phyloP scores from a whole-genome alignment of 2,113 vertebrate species.

The Thalassarche chlororhynchos region DNA sequence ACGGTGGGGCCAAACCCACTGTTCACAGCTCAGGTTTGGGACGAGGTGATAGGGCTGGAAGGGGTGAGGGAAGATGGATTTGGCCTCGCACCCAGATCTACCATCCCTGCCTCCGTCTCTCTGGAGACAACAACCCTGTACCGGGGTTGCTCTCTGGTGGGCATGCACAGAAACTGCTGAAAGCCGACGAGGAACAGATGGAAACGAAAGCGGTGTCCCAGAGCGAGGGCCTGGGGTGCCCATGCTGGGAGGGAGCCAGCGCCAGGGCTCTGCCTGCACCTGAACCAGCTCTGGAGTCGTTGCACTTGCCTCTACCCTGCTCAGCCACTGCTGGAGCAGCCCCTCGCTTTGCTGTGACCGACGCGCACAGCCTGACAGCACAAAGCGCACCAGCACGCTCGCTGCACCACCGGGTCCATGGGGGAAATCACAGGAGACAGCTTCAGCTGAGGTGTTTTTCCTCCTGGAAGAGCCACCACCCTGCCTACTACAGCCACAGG shows the following conservation, averaged over 20 bases:
- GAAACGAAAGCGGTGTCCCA: background rate
- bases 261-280: background rate
- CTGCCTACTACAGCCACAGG: background rate
- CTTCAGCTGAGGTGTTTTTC: background rate
- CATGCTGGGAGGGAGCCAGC: background rate
- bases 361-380: rapidly evolving
- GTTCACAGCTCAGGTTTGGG: background rate
- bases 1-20: background rate
- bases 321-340: background rate
- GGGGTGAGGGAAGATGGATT: background rate
- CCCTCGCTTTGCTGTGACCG: background rate
- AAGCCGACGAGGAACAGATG: background rate
- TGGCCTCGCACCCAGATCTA: background rate
- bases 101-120: background rate
- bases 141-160: conserved; percentile 56
- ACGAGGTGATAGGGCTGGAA: background rate
- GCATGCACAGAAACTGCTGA: conserved; percentile 45
- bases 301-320: background rate
- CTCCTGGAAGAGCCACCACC: background rate
- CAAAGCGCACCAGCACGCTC: background rate
- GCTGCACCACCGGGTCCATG: rapidly evolving
- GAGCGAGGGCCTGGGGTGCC: rapidly evolving
- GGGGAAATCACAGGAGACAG: background rate
- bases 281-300: background rate
- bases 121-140: conserved; percentile 37